Base-by-base conservation (phyloP, 2,113 vertebrate species). In the Spermophilus dauricus region DNA sequence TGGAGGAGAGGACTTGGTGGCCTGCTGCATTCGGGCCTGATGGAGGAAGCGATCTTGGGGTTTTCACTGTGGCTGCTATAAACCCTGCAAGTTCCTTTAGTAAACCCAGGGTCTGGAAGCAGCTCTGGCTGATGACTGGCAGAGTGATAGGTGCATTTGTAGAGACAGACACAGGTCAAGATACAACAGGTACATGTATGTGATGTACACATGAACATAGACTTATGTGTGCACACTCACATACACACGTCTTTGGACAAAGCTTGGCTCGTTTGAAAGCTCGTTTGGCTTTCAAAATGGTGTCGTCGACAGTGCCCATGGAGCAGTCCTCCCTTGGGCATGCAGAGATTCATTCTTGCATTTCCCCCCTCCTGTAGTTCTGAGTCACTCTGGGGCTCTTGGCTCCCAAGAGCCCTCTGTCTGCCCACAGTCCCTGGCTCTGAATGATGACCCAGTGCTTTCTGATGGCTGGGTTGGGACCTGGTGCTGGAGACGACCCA, bases 401-500 rank as follows among this genome's bases (percentile, higher is more conserved):
- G 73, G 72, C n/a, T 91, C 37, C 53, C 77, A 61, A 73, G 69
- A 81, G 26, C 53, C 72, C 67, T 1, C 14, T 2, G 84, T 45
- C 53, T 20, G 28, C 42, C 53, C 11, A 0, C 3, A 14, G 72
- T 67, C 42, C 30, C 4, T 58, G 77, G 72, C n/a, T 63, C 69
- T 34, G 51, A 69, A 26, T 2, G 0, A 69, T 20, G 11, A n/a
- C 37, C 72, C 4, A 0, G 58, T 16, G 42, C 37, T n/a, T 56
- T 76, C 28, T 53, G 56, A 20, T 18, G 42, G 45, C 87, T 67
- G 42, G 34, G 37, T 12, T 20, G 22, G 34, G 65, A 8, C 30
- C 51, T 14, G 22, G 18, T 45, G 20, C 3, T 0, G 48, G 80
- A 65, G 37, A 77, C 17, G 3, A 32, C 5, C 2, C 1, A 0